Conservation (phyloP, 64 coral and sea anemone species). For the Montipora capricornis region DNA sequence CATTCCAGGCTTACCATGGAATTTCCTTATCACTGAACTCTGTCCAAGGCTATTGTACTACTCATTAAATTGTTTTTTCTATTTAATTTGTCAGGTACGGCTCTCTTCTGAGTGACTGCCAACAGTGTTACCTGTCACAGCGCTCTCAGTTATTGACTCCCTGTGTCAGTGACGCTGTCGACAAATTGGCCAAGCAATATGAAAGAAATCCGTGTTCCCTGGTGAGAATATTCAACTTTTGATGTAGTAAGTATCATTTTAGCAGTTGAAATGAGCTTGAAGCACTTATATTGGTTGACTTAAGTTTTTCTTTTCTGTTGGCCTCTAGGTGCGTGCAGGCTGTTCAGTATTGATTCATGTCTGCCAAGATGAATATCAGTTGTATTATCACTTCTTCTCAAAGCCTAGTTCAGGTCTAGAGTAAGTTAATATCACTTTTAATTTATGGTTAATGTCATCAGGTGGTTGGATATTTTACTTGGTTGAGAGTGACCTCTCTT, state of each 20-base stretch:
- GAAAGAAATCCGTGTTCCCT: constrained; percentile 91
- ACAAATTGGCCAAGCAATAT: constrained; percentile 90
- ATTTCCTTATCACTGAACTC: neutral
- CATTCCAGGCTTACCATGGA: neutral
- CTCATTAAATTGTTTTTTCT: neutral
- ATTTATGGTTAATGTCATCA: neutral
- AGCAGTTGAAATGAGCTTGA: too few species aligned
- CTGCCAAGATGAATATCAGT: constrained; percentile 96
- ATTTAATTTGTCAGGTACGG: constrained; percentile 72
- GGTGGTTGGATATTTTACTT: too few species aligned
- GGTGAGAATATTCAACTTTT: constrained; percentile 37
- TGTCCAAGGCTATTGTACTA: neutral
- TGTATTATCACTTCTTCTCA: constrained; percentile 97
- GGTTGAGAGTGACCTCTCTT: too few species aligned
- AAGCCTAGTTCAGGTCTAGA: constrained; percentile 85
- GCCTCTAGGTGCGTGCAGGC: constrained; percentile 86
- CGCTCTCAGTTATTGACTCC: constrained; percentile 88
- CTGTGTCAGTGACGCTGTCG: constrained; percentile 89
- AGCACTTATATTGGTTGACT: too few species aligned
- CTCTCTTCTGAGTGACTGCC: constrained; percentile 92
- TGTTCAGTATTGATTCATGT: constrained; percentile 96
- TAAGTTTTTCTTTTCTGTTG: neutral
- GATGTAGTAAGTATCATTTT: neutral
- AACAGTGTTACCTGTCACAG: constrained; percentile 92
- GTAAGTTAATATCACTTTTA: constrained; percentile 64